Evolutionary conservation across 1,140 invertebrate genomes (phyloP), one percentile per base, ranked within the genome.

Genomic region (Eueides isabella): DNA sequence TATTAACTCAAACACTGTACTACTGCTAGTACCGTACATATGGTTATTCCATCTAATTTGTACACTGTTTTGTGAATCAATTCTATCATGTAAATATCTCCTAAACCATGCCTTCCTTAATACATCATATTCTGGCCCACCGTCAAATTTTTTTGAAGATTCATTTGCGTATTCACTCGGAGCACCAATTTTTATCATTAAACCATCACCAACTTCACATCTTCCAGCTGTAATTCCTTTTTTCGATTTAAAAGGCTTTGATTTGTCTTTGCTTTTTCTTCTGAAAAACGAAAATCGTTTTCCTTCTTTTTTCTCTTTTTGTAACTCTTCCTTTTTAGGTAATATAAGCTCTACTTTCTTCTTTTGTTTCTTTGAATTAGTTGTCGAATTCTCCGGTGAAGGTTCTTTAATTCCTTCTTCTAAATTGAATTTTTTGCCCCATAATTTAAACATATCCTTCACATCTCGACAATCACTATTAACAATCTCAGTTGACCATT

Each of bases 361-460:
- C 44, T 74, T 63, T 7, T 67, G 62, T 74, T 78, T 79, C 62
- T 71, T 76, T 1, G 76, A 26, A 38, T n/a, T 63, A 33, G 76
- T 61, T 33, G 29, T 62, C 26, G 72, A 74, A 62, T 63, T 65
- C 35, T 68, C 66, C 3, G 76, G 80, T 48, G 71, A 76, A 2
- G 55, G 48, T 76, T 78, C 78, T 38, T 82, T 83, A 30, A 69
- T 35, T n/a, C 79, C 72, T 38, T 89, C 81, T 44, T 90, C 86
- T 5, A 86, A 80, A 64, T 89, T 82, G 65, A 87, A 86, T 67
- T 86, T 91, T 55, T 89, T 88, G 5, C 85, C 82, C 88, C 88
- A 90, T 31, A 88, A 75, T 66, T 86, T 90, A 67, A 90, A 90
- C 85, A 85, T 92, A 5, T 81, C 84, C 79, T 85, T 85, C 9